Percentiles rank a stretch among this genome's conserved stretches.
Evolutionary conservation across 1,140 invertebrate species (phyloP).

Genomic region (Homarus americanus): DNA sequence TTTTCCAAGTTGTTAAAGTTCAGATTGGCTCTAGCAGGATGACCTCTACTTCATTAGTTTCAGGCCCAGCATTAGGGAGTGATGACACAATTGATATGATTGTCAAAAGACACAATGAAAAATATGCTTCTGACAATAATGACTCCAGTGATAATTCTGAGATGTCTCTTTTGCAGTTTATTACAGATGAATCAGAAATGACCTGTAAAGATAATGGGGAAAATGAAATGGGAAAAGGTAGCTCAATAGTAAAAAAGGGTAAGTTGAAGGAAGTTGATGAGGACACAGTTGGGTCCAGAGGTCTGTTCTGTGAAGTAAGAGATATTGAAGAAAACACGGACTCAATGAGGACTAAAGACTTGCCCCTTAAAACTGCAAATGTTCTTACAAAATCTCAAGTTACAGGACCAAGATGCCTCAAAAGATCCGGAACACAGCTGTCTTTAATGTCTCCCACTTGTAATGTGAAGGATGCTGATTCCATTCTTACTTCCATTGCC

Average conservation of each 20-base stretch:
- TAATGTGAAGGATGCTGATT: background rate
- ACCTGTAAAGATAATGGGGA: background rate
- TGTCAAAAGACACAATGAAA: slow-evolving; percentile 53
- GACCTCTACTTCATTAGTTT: background rate
- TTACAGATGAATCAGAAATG: slow-evolving; percentile 11
- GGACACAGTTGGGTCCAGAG: background rate
- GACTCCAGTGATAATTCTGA: slow-evolving; percentile 47
- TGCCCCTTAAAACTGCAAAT: background rate
- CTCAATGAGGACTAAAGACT: background rate
- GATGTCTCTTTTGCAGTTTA: slow-evolving; percentile 53
- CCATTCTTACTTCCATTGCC: too few relatives aligned
- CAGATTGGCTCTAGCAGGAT: background rate
- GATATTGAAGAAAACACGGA: background rate
- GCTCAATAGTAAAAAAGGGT: too few relatives aligned
- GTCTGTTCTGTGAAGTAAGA: background rate
- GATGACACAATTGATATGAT: slow-evolving; percentile 64
- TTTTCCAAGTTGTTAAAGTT: slow-evolving; percentile 2
- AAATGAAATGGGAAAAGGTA: background rate
- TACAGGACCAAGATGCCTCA: background rate
- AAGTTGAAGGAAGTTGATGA: background rate
- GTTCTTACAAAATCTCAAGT: background rate
- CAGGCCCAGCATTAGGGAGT: slow-evolving; percentile 18
- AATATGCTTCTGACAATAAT: slow-evolving; percentile 4
- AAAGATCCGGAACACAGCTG: background rate
- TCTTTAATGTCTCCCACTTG: background rate